Base-by-base conservation (phyloP, 2,888 invertebrate genomes). In the Drosophila kuntzei region DNA sequence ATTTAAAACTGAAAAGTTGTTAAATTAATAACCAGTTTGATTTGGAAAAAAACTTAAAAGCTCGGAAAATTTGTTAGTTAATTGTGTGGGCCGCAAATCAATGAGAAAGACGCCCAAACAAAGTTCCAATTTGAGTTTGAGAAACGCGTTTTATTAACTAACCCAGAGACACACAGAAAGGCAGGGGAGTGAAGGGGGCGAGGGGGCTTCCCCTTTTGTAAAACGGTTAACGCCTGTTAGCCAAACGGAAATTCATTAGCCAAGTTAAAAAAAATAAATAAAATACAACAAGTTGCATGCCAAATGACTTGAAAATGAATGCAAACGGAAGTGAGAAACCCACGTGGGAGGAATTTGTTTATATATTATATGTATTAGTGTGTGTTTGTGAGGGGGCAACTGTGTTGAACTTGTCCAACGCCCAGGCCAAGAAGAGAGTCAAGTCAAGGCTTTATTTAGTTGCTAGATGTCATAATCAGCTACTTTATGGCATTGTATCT, bases 191-290 rank as follows among this genome's bases (percentile, higher is more conserved):
- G 25, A 29, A 22, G 20, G 14, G 5, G 34, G 18, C 27, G 18
- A 9, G 32, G 14, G 5, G 25, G 7, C 20, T n/a, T n/a, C 16
- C 18, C 22, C 2, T 16, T 41, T 11, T 16, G 34, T 29, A 16
- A 58, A 76, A 67, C 77, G 67, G 50, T 71, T 54, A 68, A 71
- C 69, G 61, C 60, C 64, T 68, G 58, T 68, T 76, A 53, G 57
- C 78, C 74, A 55, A 87, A 71, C 85, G 85, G 88, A 85, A 85
- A 85, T 80, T 83, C 88, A 86, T 88, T 88, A 85, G 88, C 80
- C 80, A 78, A 79, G 68, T 71, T 80, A 41, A 22, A 54, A 20
- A 22, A 32, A 51, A 61, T 12, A 12, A 32, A 32, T 6, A n/a
- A 34, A 0, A 57, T 63, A 49, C 29, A 47, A n/a, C 47, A 65